phyloP scores from a whole-genome alignment of 2,113 vertebrate genomes.

The Ibidorhyncha struthersii region DNA sequence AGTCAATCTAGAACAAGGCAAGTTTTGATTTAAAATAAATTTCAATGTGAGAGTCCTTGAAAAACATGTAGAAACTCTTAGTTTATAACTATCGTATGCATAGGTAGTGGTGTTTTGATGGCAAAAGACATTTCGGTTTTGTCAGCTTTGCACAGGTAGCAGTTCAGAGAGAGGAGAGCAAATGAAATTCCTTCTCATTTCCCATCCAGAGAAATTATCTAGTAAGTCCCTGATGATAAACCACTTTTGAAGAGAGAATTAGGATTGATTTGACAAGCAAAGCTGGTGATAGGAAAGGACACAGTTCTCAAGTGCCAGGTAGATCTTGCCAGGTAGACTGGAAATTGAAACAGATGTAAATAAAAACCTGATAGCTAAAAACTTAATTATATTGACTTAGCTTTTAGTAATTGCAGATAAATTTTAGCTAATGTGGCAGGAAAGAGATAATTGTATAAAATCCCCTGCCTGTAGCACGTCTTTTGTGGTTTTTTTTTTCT shows the following conservation, averaged over 20 bases:
- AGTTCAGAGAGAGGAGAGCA: not conserved
- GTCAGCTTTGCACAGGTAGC: not conserved
- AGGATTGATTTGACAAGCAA: not conserved
- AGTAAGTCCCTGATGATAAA: not conserved
- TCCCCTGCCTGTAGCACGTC: not conserved
- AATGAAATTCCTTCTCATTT: not conserved
- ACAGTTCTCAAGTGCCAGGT: not conserved
- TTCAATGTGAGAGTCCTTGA: not conserved
- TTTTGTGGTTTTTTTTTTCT: not conserved
- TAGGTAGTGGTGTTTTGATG: not conserved
- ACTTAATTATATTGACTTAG: not conserved
- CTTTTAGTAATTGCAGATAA: not conserved
- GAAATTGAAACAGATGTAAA: not conserved
- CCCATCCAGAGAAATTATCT: not conserved
- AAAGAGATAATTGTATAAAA: not conserved
- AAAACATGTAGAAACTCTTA: not conserved
- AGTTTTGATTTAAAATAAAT: constrained; percentile 1
- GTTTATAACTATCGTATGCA: not conserved
- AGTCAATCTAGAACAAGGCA: not conserved
- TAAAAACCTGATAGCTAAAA: not conserved
- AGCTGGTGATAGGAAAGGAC: not conserved
- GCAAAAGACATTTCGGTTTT: not conserved
- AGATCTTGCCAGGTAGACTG: not conserved
- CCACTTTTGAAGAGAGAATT: not conserved
- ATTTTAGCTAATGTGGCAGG: not conserved